A percentile compares a stretch with the other conserved stretches of the same genome.
Evolutionary conservation across 2,113 vertebrate species (phyloP).

Genomic region (Galbula dea): DNA sequence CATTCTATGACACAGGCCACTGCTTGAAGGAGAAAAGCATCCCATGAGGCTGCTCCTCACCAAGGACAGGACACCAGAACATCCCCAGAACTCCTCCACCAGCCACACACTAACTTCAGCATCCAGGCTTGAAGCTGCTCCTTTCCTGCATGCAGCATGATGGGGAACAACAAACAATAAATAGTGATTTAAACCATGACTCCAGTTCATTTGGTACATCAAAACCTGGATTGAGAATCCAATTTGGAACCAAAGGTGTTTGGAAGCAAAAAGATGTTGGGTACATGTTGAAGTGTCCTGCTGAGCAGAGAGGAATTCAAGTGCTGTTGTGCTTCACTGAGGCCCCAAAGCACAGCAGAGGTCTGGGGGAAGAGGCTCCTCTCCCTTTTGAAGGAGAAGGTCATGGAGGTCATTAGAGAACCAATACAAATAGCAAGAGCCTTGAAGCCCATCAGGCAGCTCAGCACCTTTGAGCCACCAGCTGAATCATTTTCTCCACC

Average conservation of each 20-base stretch:
- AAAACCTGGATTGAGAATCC: not conserved
- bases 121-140: not conserved
- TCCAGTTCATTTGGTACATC: not conserved
- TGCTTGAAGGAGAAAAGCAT: not conserved
- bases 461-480: not conserved
- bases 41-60: too few species aligned
- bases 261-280: not conserved
- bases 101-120: not conserved
- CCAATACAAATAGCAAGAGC: not conserved
- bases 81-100: not conserved
- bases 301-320: not conserved
- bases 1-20: not conserved
- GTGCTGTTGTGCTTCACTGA: not conserved
- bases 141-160: rapidly evolving
- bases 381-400: not conserved
- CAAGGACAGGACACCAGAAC: not conserved
- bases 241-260: not conserved
- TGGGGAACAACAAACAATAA: not conserved
- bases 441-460: not conserved
- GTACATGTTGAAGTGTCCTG: not conserved
- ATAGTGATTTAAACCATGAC: not conserved
- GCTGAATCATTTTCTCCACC: not conserved
- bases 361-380: not conserved
- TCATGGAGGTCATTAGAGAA: not conserved
- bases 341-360: not conserved